Base-by-base conservation (phyloP, 2,113 vertebrate species). In the Hiodon alosoides region DNA sequence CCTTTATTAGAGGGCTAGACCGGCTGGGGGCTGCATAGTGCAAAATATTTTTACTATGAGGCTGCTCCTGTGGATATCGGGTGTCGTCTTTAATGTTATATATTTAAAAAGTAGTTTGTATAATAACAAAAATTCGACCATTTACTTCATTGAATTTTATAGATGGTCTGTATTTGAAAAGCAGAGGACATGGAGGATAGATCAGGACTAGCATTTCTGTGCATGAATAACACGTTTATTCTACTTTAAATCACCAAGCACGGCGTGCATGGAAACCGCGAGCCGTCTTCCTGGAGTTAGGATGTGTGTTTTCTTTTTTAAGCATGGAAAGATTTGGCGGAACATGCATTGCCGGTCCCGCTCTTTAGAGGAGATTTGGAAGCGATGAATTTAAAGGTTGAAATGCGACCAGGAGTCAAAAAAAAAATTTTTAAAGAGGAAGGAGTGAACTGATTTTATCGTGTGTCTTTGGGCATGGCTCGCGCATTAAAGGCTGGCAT, bases 321-420 rank as follows among this genome's bases (percentile, higher is more conserved):
- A 79, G 76, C 73, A 74, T 79, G 79, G 79, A 81, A 82, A 84
- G 78, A 82, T 78, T 80, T 84, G 80, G 81, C 81, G 82, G 79
- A 79, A 74, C 83, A 79, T 79, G 81, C 72, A 78, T 77, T 78
- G 81, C 77, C 77, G 77, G 68, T 77, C 74, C 61, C 79, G 71
- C 61, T 71, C 31, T 67, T 72, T 77, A 66, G 61, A 6, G 7
- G 77, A 80, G 75, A 78, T 72, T 59, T 66, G 68, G 79, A 71
- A 73, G 74, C 65, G 69, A 9, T 69, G 67, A 77, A 81, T 73
- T 79, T 76, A 78, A 75, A 80, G 71, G 67, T 71, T 79, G 51
- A 69, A 68, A 73, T 75, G 67, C 77, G 71, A 71, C 80, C 66
- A 65, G 69, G 79, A 58, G 55, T 66, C 11, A 68, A 31, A 72